Percentiles rank a stretch among this genome's conserved stretches.
Evolutionary conservation across 2,113 vertebrate genomes (phyloP).

Genomic region (Caretta caretta): DNA sequence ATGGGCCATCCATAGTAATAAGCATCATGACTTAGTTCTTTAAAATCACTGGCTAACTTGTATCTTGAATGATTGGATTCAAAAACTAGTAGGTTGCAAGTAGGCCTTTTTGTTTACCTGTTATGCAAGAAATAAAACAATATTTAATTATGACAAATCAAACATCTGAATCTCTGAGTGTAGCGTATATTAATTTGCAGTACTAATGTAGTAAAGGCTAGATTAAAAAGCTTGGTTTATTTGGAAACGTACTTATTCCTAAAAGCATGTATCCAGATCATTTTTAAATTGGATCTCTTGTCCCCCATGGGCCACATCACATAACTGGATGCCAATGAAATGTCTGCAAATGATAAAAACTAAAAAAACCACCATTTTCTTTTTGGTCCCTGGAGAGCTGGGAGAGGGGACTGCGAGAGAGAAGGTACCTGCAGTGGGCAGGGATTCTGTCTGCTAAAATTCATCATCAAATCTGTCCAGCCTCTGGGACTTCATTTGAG

Average conservation of each 20-base stretch:
- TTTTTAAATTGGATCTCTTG: constrained; percentile 53
- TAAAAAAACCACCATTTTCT: background rate
- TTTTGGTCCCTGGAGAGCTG: background rate
- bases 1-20: background rate
- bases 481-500: background rate
- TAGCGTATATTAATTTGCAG: constrained; percentile 38
- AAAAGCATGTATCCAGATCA: constrained; percentile 48
- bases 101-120: background rate
- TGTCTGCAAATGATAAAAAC: background rate
- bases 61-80: background rate
- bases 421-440: background rate
- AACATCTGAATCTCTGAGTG: constrained; percentile 1
- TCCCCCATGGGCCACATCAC: background rate
- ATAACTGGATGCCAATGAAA: constrained; percentile 17
- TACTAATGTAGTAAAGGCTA: background rate
- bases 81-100: background rate
- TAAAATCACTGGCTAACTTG: background rate
- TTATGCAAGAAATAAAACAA: background rate
- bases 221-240: constrained; percentile 43
- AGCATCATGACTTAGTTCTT: background rate
- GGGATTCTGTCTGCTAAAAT: background rate
- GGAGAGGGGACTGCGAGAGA: background rate
- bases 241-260: constrained; percentile 37
- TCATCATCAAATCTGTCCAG: background rate
- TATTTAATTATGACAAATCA: constrained; percentile 47